Evolutionary conservation across 2,888 invertebrate species (phyloP).

Genomic region (Sinhomidia bicolor): DNA sequence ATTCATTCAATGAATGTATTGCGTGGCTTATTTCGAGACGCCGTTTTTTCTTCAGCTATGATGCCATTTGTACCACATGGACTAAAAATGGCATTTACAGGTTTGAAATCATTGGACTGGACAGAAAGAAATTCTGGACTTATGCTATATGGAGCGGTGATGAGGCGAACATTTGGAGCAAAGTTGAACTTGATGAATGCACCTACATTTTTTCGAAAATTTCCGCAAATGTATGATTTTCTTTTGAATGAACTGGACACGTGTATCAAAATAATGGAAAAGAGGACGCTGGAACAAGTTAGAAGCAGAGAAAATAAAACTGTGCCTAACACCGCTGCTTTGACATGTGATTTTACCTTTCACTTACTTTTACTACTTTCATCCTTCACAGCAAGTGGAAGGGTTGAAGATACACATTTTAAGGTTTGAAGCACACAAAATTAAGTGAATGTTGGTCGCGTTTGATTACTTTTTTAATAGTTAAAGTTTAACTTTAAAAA

Average conservation of each 20-base stretch:
- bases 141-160: constrained; percentile 90
- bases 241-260: constrained; percentile 83
- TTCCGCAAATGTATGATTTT: constrained; percentile 86
- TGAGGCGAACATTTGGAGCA: constrained; percentile 92
- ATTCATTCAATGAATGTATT: constrained; percentile 94
- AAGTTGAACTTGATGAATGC: constrained; percentile 83
- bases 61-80: constrained; percentile 87
- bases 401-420: constrained; percentile 77
- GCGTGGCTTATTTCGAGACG: constrained; percentile 89
- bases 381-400: constrained; percentile 74
- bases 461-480: background rate
- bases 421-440: constrained; percentile 65
- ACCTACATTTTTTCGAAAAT: constrained; percentile 89
- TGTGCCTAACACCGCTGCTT: background rate
- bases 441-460: background rate
- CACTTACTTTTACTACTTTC: constrained; percentile 78
- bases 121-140: constrained; percentile 93
- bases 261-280: constrained; percentile 68
- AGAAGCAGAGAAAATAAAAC: background rate
- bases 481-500: too few relatives aligned
- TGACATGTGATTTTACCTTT: constrained; percentile 76
- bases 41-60: constrained; percentile 88
- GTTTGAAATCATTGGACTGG: constrained; percentile 90
- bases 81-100: constrained; percentile 87
- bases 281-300: constrained; percentile 20